phyloP scores from a whole-genome alignment of 2,113 vertebrate species.

The Mola mola region DNA sequence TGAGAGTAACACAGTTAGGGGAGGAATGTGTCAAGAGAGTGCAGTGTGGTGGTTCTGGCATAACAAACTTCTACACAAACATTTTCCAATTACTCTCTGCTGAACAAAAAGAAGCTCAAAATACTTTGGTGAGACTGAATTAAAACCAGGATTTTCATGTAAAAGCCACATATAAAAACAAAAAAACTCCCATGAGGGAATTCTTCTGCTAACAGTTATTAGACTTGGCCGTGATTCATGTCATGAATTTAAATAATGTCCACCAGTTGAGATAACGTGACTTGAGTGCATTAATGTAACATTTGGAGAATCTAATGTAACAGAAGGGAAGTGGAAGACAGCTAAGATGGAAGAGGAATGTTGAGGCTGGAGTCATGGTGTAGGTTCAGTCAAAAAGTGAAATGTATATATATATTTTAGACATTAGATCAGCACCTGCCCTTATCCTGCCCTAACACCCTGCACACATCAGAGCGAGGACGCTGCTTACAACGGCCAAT shows the following conservation, averaged over 20 bases:
- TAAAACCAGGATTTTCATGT: conserved; percentile 18
- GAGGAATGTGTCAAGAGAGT: conserved; percentile 73
- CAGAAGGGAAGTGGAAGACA: background rate
- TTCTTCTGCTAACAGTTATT: conserved; percentile 9
- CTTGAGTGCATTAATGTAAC: background rate
- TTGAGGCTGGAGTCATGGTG: no score
- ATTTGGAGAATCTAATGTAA: background rate
- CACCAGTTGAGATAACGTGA: background rate
- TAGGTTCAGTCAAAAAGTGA: background rate
- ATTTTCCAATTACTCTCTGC: conserved; percentile 18
- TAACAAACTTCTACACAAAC: conserved; percentile 34
- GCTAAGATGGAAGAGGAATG: background rate
- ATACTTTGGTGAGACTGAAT: conserved; percentile 1
- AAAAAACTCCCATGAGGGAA: conserved; percentile 14
- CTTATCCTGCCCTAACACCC: no score
- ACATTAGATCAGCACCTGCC: no score
- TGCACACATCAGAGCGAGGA: no score
- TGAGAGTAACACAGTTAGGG: conserved; percentile 60
- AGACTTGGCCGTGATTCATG: background rate
- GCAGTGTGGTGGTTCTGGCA: conserved; percentile 52
- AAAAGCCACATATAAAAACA: conserved; percentile 1
- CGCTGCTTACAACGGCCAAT: no score
- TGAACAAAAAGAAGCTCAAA: conserved; percentile 25
- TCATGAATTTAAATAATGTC: background rate
- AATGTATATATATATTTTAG: no score